Evolutionary conservation across 2,113 vertebrate species (phyloP).

Genomic region (Gambusia affinis): DNA sequence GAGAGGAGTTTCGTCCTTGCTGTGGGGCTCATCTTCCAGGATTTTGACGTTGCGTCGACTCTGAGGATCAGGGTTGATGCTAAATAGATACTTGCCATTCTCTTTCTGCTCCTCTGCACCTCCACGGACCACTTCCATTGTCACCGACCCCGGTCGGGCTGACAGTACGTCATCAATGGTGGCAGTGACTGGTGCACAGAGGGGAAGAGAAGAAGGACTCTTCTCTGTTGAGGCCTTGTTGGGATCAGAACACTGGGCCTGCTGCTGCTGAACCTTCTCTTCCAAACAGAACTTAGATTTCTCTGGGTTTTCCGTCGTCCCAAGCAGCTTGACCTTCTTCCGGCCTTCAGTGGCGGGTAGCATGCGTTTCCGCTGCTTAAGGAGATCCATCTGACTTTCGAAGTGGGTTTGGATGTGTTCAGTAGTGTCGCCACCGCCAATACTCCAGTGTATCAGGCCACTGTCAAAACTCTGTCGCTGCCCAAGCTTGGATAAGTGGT

Average conservation of each 20-base stretch:
- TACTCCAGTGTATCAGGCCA: slow-evolving; percentile 95
- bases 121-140: slow-evolving; percentile 82
- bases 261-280: slow-evolving; percentile 49
- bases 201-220: slow-evolving; percentile 29
- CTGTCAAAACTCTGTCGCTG: slow-evolving; percentile 96
- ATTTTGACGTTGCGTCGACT: slow-evolving; percentile 90
- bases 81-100: slow-evolving; percentile 87
- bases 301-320: slow-evolving; percentile 76
- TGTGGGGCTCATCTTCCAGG: slow-evolving; percentile 95
- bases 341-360: slow-evolving; percentile 60
- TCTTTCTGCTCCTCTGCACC: slow-evolving; percentile 79
- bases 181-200: slow-evolving; percentile 81
- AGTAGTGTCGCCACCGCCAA: slow-evolving; percentile 96
- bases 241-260: slow-evolving; percentile 43
- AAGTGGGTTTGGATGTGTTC: slow-evolving; percentile 99
- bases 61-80: slow-evolving; percentile 84
- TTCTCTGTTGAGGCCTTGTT: slow-evolving; percentile 33
- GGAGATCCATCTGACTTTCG: slow-evolving; percentile 87
- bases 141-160: slow-evolving; percentile 84
- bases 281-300: slow-evolving; percentile 65
- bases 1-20: slow-evolving; percentile 96
- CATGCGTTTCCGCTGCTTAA: slow-evolving; percentile 79
- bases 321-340: slow-evolving; percentile 73
- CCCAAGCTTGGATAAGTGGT: slow-evolving; percentile 88
- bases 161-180: slow-evolving; percentile 91